Percentiles rank a stretch among this genome's conserved stretches.
These are phyloP conservation scores for Drosophila picticornis DNA, from an alignment of 2,888 invertebrate genomes.

Conservation along the genomic window DNA sequence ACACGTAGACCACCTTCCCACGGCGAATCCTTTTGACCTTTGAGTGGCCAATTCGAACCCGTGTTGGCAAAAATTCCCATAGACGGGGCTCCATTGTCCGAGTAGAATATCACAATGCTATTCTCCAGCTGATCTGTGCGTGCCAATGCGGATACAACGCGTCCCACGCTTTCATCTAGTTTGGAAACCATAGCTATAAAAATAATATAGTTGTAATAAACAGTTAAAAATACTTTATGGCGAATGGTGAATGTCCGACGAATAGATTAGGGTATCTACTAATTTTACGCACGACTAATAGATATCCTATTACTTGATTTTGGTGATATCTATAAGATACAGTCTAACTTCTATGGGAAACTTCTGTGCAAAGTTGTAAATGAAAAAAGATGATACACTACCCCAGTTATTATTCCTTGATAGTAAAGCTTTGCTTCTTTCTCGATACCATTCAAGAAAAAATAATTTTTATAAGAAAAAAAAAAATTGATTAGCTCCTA, in stretches of 20 bases:
- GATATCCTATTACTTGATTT: neutral
- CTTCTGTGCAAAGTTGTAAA: neutral
- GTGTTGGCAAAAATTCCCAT: constrained; percentile 90
- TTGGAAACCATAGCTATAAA: constrained; percentile 92
- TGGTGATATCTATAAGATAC: neutral
- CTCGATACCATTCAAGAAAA: neutral
- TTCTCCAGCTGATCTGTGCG: constrained; percentile 90
- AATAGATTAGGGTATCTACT: neutral
- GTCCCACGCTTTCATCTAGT: constrained; percentile 93
- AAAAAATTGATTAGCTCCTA: neutral
- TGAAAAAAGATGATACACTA: neutral
- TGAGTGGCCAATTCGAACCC: constrained; percentile 92
- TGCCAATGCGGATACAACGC: constrained; percentile 89
- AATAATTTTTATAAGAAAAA: no score
- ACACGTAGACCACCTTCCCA: constrained; percentile 95
- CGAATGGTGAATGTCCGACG: neutral
- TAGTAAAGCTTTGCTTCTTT: neutral
- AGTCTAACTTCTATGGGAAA: neutral
- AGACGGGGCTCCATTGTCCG: constrained; percentile 95
- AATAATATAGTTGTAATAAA: neutral
- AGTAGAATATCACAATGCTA: constrained; percentile 93
- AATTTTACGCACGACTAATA: neutral
- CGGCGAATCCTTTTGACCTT: constrained; percentile 91
- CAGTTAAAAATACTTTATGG: neutral
- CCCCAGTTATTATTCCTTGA: neutral